Evolutionary conservation across 2,797 vertebrate genomes (phyloP).

Genomic region (Mus caroli): DNA sequence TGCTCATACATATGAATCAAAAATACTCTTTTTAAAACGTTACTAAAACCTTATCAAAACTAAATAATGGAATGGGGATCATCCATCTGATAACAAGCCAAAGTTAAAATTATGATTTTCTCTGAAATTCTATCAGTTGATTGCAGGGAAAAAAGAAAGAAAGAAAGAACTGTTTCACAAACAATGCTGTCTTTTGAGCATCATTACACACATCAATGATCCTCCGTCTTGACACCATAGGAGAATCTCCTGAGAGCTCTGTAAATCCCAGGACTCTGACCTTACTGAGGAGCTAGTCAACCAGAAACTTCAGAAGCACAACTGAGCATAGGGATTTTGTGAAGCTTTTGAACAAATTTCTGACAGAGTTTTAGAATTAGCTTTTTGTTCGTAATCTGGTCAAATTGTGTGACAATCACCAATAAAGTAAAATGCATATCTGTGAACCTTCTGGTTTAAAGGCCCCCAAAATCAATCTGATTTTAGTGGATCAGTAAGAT

Average conservation of each 20-base stretch:
- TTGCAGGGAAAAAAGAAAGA: neutral
- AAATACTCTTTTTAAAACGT: neutral
- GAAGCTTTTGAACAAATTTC: neutral
- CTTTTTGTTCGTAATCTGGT: constrained; percentile 70
- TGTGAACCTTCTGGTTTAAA: constrained; percentile 62
- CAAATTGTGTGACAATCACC: constrained; percentile 60
- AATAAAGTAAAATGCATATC: constrained; percentile 53
- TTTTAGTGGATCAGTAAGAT: constrained; percentile 50
- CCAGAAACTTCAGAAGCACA: neutral
- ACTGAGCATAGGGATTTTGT: neutral
- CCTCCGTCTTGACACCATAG: neutral
- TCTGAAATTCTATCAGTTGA: neutral
- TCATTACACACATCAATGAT: constrained; percentile 18
- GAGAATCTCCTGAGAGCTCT: neutral
- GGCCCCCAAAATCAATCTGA: constrained; percentile 5
- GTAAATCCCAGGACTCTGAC: neutral
- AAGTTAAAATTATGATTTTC: neutral
- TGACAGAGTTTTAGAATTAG: neutral
- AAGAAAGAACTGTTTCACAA: constrained; percentile 67
- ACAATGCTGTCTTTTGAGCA: constrained; percentile 7
- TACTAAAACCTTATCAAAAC: neutral
- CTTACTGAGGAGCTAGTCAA: neutral
- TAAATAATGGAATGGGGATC: neutral
- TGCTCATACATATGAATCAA: neutral
- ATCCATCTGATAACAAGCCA: neutral